phyloP scores from a whole-genome alignment of 2,888 invertebrate genomes.

The Drosophila engyochracea region DNA sequence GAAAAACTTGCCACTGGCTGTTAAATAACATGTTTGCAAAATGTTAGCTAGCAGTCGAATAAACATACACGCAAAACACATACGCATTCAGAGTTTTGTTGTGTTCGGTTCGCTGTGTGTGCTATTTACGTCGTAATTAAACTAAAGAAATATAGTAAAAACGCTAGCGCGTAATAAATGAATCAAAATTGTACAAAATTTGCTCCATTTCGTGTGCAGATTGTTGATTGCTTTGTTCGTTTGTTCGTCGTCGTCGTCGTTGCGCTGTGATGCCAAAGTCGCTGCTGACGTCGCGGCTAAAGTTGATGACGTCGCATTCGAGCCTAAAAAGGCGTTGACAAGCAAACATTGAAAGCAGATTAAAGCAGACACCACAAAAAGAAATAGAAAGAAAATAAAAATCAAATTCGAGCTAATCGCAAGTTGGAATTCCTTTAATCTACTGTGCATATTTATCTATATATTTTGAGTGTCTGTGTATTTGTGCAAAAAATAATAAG shows the following conservation, averaged over 20 bases:
- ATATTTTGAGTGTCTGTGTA: conserved; percentile 14
- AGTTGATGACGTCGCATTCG: conserved; percentile 56
- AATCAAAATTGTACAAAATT: conserved; percentile 41
- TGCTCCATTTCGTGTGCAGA: conserved; percentile 14
- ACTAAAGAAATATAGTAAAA: conserved; percentile 33
- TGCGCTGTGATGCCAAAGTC: conserved; percentile 23
- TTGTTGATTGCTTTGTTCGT: conserved; percentile 14
- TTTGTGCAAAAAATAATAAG: conserved; percentile 20
- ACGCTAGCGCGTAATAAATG: conserved; percentile 55
- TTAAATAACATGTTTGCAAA: conserved; percentile 18
- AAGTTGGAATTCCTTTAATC: conserved; percentile 22
- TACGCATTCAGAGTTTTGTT: conserved; percentile 36
- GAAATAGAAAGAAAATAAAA: conserved; percentile 26
- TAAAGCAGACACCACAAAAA: conserved; percentile 33
- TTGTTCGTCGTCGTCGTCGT: not conserved
- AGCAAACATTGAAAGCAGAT: conserved; percentile 62
- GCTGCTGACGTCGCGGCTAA: conserved; percentile 44
- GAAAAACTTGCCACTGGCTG: conserved; percentile 8
- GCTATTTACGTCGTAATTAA: conserved; percentile 64
- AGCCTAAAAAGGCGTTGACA: conserved; percentile 65
- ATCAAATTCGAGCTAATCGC: conserved; percentile 9
- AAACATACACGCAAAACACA: conserved; percentile 32
- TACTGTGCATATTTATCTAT: conserved; percentile 1
- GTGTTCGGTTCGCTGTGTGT: conserved; percentile 49
- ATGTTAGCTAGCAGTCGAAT: conserved; percentile 28